phyloP scores from a whole-genome alignment of 1,140 invertebrate species.

The Drosophila funebris region DNA sequence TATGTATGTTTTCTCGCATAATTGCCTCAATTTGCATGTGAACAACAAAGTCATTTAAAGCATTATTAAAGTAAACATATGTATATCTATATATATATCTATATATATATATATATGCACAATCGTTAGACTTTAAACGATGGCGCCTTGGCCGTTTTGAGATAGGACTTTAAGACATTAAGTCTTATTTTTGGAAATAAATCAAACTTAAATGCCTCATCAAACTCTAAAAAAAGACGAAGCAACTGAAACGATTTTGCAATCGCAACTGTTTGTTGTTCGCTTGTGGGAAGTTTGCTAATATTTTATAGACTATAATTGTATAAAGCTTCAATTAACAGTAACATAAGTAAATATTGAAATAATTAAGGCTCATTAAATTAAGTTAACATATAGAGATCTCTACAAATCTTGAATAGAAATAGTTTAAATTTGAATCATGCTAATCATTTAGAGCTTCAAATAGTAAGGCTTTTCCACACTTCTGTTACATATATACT shows the following conservation, averaged over 20 bases:
- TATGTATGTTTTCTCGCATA: conserved; percentile 78
- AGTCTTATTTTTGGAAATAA: conserved; percentile 9
- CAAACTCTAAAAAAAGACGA: background rate
- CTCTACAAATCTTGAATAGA: too few species aligned
- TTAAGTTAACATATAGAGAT: too few species aligned
- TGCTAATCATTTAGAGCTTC: too few species aligned
- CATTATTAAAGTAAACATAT: conserved; percentile 22
- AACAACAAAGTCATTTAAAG: conserved; percentile 48
- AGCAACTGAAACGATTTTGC: background rate
- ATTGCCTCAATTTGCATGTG: conserved; percentile 79
- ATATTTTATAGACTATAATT: too few species aligned
- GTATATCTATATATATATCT: background rate
- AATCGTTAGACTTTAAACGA: conserved; percentile 34
- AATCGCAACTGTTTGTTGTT: background rate
- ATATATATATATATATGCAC: background rate
- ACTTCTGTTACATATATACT: too few species aligned
- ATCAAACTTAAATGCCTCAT: conserved; percentile 29
- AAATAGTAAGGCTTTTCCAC: too few species aligned
- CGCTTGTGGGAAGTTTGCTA: too few species aligned
- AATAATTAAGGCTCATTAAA: too few species aligned
- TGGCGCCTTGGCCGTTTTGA: conserved; percentile 46
- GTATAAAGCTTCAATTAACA: too few species aligned
- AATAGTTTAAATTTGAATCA: too few species aligned
- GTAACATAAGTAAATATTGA: too few species aligned
- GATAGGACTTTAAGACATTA: conserved; percentile 15